phyloP scores from a whole-genome alignment of 2,113 vertebrate species.

The Columba livia region DNA sequence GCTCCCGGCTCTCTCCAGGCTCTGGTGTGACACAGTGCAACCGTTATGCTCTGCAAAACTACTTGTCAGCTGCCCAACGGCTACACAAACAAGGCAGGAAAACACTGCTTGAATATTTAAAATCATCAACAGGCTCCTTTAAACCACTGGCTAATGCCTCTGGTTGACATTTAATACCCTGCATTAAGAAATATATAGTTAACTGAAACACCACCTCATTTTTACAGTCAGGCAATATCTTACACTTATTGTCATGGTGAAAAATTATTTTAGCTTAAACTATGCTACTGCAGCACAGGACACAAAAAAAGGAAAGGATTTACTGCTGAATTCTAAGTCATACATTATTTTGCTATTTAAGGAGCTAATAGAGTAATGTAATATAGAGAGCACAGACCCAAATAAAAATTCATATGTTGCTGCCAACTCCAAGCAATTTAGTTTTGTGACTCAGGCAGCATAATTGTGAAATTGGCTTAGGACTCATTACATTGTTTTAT shows the following conservation, averaged over 20 bases:
- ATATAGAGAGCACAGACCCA: not conserved
- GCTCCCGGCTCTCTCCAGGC: not conserved
- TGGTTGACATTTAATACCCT: not conserved
- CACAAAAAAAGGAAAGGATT: not conserved
- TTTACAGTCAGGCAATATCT: not conserved
- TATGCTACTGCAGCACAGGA: not conserved
- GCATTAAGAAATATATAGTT: constrained; percentile 1
- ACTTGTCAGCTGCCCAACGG: constrained; percentile 7
- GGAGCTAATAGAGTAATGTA: constrained; percentile 37
- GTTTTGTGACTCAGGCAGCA: constrained; percentile 22
- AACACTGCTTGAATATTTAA: constrained; percentile 28
- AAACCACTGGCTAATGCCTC: not conserved
- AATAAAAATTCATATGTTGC: constrained; percentile 10
- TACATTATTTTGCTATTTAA: constrained; percentile 47
- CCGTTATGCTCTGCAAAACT: constrained; percentile 40
- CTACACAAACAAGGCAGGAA: constrained; percentile 52
- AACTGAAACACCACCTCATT: not conserved
- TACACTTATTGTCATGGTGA: not conserved
- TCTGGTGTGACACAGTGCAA: not conserved
- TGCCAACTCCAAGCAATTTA: constrained; percentile 36
- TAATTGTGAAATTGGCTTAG: constrained; percentile 46
- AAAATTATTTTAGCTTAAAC: not conserved
- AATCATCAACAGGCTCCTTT: constrained; percentile 22
- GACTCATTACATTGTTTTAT: constrained; percentile 5
- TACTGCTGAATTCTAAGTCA: constrained; percentile 39